Base-by-base conservation (phyloP, 2,113 vertebrate species). In the Actenoides lindsayi region DNA sequence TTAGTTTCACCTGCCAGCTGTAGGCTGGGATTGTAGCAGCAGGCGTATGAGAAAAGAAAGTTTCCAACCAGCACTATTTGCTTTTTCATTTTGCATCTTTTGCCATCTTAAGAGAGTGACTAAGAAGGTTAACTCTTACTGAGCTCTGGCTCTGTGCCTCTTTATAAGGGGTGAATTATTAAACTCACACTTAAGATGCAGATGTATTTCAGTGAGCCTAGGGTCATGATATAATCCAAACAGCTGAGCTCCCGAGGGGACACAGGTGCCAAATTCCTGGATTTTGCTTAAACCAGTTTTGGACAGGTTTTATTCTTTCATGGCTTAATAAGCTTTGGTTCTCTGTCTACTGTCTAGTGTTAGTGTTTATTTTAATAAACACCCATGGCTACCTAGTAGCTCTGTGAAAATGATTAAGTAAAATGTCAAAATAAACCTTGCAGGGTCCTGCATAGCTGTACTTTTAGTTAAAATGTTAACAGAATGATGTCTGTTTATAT, bases 361-460 rank as follows among this genome's bases (percentile, higher is more conserved):
- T 67, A 64, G 48, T 30, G 46, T 92, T 93, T 88, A 59, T 60
- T 92, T 90, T 67, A 65, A 33, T 83, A 81, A 86, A 51, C 60
- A 53, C 39, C 69, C 24, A 1, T 33, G 30, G 88, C 89, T 88
- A 35, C 70, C 63, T 70, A 7, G 41, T 16, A 76, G 35, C 71
- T 65, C 25, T 46, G 67, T 62, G 83, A 50, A 78, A 77, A 54
- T 51, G 50, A 54, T 54, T 33, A 54, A 86, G 69, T 39, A n/a
- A 85, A 85, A 41, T 37, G 59, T 44, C 51, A 74, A 0, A 89
- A 68, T 59, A 77, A 83, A 59, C 54, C 11, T 4, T 27, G 51
- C 71, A 28, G 56, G 25, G 24, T 46, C 82, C 59, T 85, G 90
- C 31, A 9, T 2, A 65, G 79, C 83, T 13, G 3, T 23, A 62